Evolutionary conservation across 2,888 invertebrate species (phyloP).

Genomic region (Aplocera efformata): DNA sequence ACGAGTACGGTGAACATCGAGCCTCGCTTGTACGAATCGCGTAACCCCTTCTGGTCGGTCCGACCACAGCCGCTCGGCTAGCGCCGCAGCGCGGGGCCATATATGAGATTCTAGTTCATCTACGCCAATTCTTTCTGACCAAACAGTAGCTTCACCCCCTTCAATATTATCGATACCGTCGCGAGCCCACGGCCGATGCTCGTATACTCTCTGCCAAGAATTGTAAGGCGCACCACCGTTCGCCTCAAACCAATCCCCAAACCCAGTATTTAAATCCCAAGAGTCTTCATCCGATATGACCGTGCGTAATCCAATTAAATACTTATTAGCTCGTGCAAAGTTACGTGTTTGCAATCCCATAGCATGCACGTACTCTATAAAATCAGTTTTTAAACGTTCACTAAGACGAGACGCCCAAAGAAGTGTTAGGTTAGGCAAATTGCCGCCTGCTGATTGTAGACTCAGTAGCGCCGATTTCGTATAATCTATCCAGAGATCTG

Average conservation of each 20-base stretch:
- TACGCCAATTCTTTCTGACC: conserved; percentile 88
- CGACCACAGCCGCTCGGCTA: conserved; percentile 89
- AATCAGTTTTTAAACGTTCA: conserved; percentile 45
- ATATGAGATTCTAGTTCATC: conserved; percentile 85
- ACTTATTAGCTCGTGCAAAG: conserved; percentile 82
- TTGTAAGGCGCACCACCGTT: conserved; percentile 89
- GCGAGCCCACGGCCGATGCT: conserved; percentile 84
- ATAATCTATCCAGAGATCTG: conserved; percentile 86
- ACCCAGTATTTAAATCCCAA: conserved; percentile 92
- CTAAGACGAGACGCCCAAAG: conserved; percentile 52
- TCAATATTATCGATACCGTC: conserved; percentile 62
- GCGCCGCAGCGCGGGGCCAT: conserved; percentile 90
- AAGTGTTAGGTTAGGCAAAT: conserved; percentile 49
- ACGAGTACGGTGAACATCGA: conserved; percentile 83
- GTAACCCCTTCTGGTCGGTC: conserved; percentile 74
- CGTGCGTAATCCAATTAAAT: conserved; percentile 81
- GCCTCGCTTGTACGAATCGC: conserved; percentile 81
- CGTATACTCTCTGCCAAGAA: conserved; percentile 91
- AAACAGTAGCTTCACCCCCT: conserved; percentile 90
- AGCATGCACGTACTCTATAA: conserved; percentile 41
- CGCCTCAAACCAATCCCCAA: conserved; percentile 88
- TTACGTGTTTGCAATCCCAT: conserved; percentile 77
- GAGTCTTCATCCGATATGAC: conserved; percentile 91
- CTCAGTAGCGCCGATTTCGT: conserved; percentile 81
- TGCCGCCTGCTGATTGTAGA: conserved; percentile 76